Evolutionary conservation across 92 coral and sea anemone genomes (phyloP).

Genomic region (Ricordea florida): DNA sequence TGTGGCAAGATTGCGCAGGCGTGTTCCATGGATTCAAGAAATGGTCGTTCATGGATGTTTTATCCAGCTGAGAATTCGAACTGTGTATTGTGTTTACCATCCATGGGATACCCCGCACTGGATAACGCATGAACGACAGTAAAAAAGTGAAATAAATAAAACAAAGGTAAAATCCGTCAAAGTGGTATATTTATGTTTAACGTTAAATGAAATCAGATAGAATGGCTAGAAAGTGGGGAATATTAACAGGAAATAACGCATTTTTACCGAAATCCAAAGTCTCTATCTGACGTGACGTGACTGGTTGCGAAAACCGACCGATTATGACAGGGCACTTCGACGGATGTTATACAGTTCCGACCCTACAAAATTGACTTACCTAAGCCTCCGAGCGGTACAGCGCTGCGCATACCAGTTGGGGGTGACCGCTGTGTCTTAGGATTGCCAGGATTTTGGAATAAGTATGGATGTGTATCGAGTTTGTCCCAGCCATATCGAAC

Average conservation of each 20-base stretch:
- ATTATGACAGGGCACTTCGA: slow-evolving; percentile 41
- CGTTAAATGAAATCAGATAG: background rate
- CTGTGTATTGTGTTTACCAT: too few species aligned
- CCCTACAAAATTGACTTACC: slow-evolving; percentile 4
- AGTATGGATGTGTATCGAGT: slow-evolving; percentile 7
- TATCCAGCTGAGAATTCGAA: too few species aligned
- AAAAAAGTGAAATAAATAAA: too few species aligned
- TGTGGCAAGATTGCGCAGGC: too few species aligned
- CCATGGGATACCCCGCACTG: too few species aligned
- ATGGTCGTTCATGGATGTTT: too few species aligned
- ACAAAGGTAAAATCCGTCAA: background rate
- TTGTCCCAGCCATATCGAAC: slow-evolving; percentile 33
- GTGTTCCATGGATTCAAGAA: too few species aligned
- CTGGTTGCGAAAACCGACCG: too few species aligned
- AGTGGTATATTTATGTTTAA: background rate
- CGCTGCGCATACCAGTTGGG: slow-evolving; percentile 46
- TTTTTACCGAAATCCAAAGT: too few species aligned
- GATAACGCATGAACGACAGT: too few species aligned
- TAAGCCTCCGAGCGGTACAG: slow-evolving; percentile 45
- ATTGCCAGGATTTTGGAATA: slow-evolving; percentile 9
- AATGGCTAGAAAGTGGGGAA: background rate
- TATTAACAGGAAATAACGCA: background rate
- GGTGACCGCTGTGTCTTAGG: slow-evolving; percentile 34
- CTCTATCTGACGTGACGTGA: too few species aligned
- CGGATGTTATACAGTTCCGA: background rate